phyloP scores from a whole-genome alignment of 2,888 invertebrate species.

The Thymelicus sylvestris region DNA sequence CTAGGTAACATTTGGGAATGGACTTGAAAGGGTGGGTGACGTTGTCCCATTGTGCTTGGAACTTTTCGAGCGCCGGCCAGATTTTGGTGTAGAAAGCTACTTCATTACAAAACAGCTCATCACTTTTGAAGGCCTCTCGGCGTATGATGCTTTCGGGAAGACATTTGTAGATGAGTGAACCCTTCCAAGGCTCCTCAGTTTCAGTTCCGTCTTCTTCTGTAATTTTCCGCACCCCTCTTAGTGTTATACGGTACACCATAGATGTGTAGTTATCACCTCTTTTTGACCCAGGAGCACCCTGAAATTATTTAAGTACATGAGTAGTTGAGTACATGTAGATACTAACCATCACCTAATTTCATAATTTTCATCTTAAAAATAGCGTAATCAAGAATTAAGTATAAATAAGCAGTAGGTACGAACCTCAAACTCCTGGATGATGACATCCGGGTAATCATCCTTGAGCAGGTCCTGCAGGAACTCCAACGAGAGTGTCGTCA shows the following conservation, averaged over 20 bases:
- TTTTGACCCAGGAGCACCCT: constrained; percentile 89
- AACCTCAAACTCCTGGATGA: constrained; percentile 83
- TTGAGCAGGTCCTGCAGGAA: constrained; percentile 82
- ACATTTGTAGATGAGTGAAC: constrained; percentile 89
- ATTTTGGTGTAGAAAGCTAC: constrained; percentile 89
- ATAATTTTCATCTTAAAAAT: too few species aligned
- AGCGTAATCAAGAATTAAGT: too few species aligned
- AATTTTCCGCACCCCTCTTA: constrained; percentile 79
- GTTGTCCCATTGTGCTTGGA: constrained; percentile 79
- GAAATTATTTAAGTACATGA: constrained; percentile 14
- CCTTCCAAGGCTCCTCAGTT: constrained; percentile 83
- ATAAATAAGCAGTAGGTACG: background rate
- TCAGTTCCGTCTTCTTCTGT: constrained; percentile 59
- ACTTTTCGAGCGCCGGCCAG: constrained; percentile 86
- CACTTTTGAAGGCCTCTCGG: constrained; percentile 89
- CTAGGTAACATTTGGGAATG: constrained; percentile 86
- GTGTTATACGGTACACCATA: constrained; percentile 87
- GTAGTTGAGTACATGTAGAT: too few species aligned
- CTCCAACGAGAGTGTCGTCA: constrained; percentile 80
- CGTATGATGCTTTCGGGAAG: constrained; percentile 86
- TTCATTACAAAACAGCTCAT: constrained; percentile 88
- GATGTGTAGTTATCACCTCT: constrained; percentile 91
- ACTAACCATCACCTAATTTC: too few species aligned
- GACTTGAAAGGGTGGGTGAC: constrained; percentile 77
- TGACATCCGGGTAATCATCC: constrained; percentile 83